Base-by-base conservation (phyloP, 1,140 invertebrate genomes). In the Orchesella cincta region DNA sequence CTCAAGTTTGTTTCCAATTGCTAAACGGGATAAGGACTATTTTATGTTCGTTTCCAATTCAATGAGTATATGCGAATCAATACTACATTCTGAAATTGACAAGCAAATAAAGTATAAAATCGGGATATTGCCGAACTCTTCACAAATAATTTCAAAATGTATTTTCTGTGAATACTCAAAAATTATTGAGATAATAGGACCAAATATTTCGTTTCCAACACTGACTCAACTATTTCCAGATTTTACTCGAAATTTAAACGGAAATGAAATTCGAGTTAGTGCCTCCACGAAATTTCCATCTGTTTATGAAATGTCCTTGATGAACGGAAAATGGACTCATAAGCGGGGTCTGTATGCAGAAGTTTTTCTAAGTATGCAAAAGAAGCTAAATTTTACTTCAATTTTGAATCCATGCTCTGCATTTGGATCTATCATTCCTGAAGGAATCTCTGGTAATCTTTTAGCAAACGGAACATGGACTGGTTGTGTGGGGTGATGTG, bases 381-480 rank as follows among this genome's bases (percentile, higher is more conserved):
- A n/a, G 31, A 29, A 23, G 23, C 62, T 67, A 26, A 67, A 67
- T n/a, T 67, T 67, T 31, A 67, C 62, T 33, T 33, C 29, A 12
- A 31, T 1, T 16, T 33, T 67, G 8, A 8, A 33, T 12, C 28
- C 62, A 12, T 67, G 62, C 31, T 67, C 8, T n/a, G 62, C 28
- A 29, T 67, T 67, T 31, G 62, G 62, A 31, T n/a, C n/a, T n/a
- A 14, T 12, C 23, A 67, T 67, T 31, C 8, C 8, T 8, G 62
- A 67, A 33, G 62, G 62, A 31, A 67, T 31, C 5, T 31, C 62
- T 29, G 62, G 62, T 12, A 67, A 26, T 26, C 62, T 67, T 2
- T 33, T 67, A 29, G 31, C 2, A 67, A 67, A 67, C n/a, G 62
- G 62, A 31, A 67, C 62, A 16, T 67, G 62, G 62, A n/a, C 31